Base-by-base conservation (phyloP, 2,113 vertebrate genomes). In the Podocnemis expansa region DNA sequence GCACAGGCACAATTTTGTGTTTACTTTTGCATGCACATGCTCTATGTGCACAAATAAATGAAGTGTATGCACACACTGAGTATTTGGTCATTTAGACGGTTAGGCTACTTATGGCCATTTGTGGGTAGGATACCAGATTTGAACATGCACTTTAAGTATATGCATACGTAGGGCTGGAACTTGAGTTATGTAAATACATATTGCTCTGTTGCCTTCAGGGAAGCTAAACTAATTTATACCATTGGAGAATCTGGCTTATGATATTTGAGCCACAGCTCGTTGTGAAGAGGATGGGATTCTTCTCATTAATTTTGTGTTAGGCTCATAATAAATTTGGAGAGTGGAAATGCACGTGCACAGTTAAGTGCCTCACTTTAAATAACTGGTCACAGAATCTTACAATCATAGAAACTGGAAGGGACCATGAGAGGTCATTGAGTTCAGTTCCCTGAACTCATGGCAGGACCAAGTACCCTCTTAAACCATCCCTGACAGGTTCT, bases 11-110 rank as follows among this genome's bases (percentile, higher is more conserved):
- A 70, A 21, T 85, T 56, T 51, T 54, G 4, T 0, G 31, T 88
- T 89, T 91, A 11, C n/a, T 87, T 91, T 34, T 6, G 2, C 43
- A 22, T 60, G 0, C 17, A 8, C 85, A 17, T 51, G 56, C 31
- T 96, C 93, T 91, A 6, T 38, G 52, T 93, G 55, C 60, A 76
- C 34, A 93, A 87, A 79, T 55, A 85, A 47, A 76, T 89, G 54
- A 80, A 90, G 16, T 45, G 38, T 22, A 45, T 45, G 25, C 3
- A 45, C 24, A 43, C 45, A 45, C 27, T 76, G 41, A 76, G 73
- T 27, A 43, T 76, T 76, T 76, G 38, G 24, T 43, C 24, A 76
- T 16, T 16, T 45, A 76, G 41, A 17, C 67, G 17, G 21, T 41
- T 73, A 73, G 67, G 73, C 43, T 16, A 25, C 22, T 45, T 41